A percentile compares a stretch with the other conserved stretches of the same genome.
Evolutionary conservation across 2,888 invertebrate genomes (phyloP).

Genomic region (Nemurella pictetii): DNA sequence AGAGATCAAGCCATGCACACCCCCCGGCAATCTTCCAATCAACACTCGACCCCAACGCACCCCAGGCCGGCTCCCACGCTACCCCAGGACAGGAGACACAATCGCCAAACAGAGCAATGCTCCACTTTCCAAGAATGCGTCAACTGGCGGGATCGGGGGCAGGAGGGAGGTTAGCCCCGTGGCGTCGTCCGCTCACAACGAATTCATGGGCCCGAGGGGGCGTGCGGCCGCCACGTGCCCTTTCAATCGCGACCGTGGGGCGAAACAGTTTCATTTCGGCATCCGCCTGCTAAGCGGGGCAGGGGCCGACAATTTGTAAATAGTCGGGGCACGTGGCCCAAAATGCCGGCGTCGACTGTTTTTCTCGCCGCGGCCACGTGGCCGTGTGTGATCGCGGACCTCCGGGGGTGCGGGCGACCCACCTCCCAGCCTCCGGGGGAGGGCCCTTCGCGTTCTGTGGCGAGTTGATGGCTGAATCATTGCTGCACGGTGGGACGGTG

Average conservation of each 20-base stretch:
- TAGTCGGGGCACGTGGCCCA: slow-evolving; percentile 52
- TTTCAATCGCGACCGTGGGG: slow-evolving; percentile 20
- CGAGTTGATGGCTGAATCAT: background rate
- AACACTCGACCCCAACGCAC: background rate
- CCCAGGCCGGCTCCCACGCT: background rate
- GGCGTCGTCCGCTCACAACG: slow-evolving; percentile 17
- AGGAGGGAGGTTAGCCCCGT: background rate
- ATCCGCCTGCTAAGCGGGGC: slow-evolving; percentile 42
- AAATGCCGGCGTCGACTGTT: slow-evolving; percentile 52
- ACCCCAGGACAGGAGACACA: background rate
- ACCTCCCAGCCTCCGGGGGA: background rate
- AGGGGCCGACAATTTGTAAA: slow-evolving; percentile 51
- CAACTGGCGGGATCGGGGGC: no score
- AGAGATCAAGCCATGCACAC: background rate
- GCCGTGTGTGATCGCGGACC: background rate
- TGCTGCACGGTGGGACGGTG: no score
- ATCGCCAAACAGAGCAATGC: slow-evolving; percentile 23
- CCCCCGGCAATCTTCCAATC: background rate
- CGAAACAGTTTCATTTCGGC: slow-evolving; percentile 38
- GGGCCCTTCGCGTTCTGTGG: background rate
- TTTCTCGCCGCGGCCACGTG: slow-evolving; percentile 29
- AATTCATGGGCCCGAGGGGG: slow-evolving; percentile 34
- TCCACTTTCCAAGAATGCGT: background rate
- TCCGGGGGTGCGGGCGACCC: background rate
- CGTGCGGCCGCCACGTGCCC: slow-evolving; percentile 29